phyloP scores from a whole-genome alignment of 2,888 invertebrate species.

The Oasisia sp. region DNA sequence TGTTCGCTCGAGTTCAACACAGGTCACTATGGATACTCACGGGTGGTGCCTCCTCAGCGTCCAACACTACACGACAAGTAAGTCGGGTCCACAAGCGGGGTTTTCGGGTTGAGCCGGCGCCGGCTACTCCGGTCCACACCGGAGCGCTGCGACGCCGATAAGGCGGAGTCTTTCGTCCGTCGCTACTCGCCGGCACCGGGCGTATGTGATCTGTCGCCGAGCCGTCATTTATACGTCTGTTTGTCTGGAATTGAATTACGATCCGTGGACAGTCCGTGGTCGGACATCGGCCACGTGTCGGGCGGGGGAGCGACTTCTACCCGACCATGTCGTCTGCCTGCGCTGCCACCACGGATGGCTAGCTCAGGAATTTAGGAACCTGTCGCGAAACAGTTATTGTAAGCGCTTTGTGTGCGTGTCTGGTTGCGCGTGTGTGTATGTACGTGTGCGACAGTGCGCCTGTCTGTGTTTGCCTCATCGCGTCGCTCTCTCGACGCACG shows the following conservation, averaged over 20 bases:
- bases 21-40: not conserved
- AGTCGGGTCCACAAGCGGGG: not conserved
- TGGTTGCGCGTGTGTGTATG: not conserved
- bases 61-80: slow-evolving; percentile 17
- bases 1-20: not conserved
- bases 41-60: not conserved
- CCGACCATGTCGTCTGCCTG: slow-evolving; percentile 4
- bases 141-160: not conserved
- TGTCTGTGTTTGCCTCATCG: not conserved
- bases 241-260: not conserved
- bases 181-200: not conserved
- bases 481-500: not conserved
- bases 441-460: no score
- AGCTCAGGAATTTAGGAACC: not conserved
- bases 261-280: not conserved
- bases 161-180: not conserved
- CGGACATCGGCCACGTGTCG: not conserved
- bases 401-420: not conserved
- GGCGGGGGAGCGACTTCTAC: not conserved
- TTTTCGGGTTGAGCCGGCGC: not conserved
- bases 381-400: slow-evolving; percentile 1
- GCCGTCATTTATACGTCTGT: not conserved
- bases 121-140: not conserved
- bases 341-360: not conserved
- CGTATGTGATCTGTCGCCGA: not conserved